phyloP scores from a whole-genome alignment of 2,888 invertebrate species.

The Coecobrya sp. region DNA sequence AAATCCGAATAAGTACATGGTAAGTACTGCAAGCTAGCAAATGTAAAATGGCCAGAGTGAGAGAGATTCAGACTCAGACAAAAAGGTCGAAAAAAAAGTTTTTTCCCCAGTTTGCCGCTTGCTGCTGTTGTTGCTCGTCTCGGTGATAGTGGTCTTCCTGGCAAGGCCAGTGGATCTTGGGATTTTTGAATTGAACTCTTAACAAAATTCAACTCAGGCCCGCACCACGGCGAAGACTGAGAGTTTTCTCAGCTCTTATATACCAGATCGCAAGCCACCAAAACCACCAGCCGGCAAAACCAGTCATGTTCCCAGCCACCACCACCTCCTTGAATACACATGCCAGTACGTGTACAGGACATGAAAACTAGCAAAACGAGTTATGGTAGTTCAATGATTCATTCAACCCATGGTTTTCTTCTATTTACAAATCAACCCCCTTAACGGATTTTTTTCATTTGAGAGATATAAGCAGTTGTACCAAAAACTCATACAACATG shows the following conservation, averaged over 20 bases:
- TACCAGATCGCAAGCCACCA: slow-evolving; percentile 83
- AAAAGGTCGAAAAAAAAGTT: slow-evolving; percentile 13
- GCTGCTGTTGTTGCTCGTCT: slow-evolving; percentile 41
- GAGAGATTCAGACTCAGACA: not conserved
- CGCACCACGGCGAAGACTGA: slow-evolving; percentile 86
- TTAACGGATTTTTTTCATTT: slow-evolving; percentile 75
- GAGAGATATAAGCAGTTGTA: slow-evolving; percentile 38
- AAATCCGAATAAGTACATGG: slow-evolving; percentile 6
- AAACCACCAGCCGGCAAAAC: slow-evolving; percentile 81
- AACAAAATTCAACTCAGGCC: slow-evolving; percentile 84
- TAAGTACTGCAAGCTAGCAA: slow-evolving; percentile 1
- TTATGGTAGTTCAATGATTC: slow-evolving; percentile 75
- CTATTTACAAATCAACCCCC: slow-evolving; percentile 74
- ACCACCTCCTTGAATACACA: slow-evolving; percentile 79
- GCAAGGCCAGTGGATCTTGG: slow-evolving; percentile 85
- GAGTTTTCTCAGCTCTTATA: slow-evolving; percentile 86
- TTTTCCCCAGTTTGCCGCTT: slow-evolving; percentile 24
- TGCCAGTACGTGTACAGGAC: slow-evolving; percentile 51
- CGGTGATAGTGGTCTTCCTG: slow-evolving; percentile 66
- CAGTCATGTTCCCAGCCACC: slow-evolving; percentile 78
- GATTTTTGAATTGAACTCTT: slow-evolving; percentile 84
- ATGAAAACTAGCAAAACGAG: slow-evolving; percentile 73
- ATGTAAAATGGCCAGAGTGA: not conserved
- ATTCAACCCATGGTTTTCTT: slow-evolving; percentile 77
- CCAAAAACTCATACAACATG: slow-evolving; percentile 14